Percentiles rank a stretch among this genome's conserved stretches.
Evolutionary conservation across 2,888 invertebrate genomes (phyloP).

Genomic region (Cantharis nigra): DNA sequence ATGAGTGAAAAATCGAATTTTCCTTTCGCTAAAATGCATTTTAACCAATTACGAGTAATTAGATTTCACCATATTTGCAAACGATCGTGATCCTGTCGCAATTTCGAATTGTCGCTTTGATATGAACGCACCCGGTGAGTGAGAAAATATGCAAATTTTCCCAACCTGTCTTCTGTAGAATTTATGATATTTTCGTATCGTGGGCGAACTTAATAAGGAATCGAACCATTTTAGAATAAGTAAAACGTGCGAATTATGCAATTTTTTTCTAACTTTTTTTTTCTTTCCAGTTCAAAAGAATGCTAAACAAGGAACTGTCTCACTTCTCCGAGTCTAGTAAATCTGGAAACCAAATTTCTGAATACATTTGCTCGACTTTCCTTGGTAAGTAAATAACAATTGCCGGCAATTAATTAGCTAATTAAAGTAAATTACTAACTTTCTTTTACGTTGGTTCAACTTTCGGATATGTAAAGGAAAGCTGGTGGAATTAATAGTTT

Average conservation of each 20-base stretch:
- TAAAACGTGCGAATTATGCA: not conserved
- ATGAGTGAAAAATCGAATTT: not conserved
- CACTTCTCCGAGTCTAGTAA: conserved; percentile 99
- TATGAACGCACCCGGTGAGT: not conserved
- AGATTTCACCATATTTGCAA: not conserved
- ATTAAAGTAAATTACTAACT: not conserved
- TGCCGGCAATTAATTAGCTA: not conserved
- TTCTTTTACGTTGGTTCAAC: not conserved
- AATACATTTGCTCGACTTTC: conserved; percentile 99
- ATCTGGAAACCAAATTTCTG: conserved; percentile 99
- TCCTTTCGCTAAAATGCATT: not conserved
- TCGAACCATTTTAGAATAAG: not conserved
- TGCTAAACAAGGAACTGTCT: conserved; percentile 98
- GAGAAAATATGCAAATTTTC: not conserved
- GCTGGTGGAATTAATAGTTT: not conserved
- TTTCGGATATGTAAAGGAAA: not conserved
- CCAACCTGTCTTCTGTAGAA: not conserved
- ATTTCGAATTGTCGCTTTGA: not conserved
- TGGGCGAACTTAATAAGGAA: not conserved
- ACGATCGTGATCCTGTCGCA: too few species aligned
- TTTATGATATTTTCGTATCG: not conserved
- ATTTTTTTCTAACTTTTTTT: conserved; percentile 27
- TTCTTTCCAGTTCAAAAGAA: conserved; percentile 92
- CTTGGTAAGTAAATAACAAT: conserved; percentile 77
- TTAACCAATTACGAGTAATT: not conserved